Base-by-base conservation (phyloP, 1,140 invertebrate genomes). In the Bombus pascuorum region DNA sequence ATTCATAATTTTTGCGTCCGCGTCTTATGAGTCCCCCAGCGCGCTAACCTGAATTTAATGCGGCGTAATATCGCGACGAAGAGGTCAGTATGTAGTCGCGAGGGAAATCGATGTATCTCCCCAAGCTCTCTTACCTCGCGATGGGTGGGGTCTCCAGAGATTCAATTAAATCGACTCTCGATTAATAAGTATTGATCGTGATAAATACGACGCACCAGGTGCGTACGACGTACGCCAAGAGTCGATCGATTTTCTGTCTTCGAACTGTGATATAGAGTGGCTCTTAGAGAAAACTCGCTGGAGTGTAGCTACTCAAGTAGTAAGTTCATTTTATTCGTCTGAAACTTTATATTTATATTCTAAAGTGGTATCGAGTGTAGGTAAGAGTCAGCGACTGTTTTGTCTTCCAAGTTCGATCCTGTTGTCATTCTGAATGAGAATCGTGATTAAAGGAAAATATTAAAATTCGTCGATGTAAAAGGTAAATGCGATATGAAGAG, bases 1-100 rank as follows among this genome's bases (percentile, higher is more conserved):
- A 83, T 83, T 83, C 81, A 66, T 75, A 82, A 82, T 82, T 82
- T 82, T 82, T 82, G n/a, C 81, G 57, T 22, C 59, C 81, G 81
- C 57, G 44, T 82, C 71, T 82, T 65, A 82, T 47, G 72, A 83
- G 72, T 76, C 59, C 25, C 25, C 59, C 42, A 22, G 81, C 71
- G 71, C 15, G 81, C 32, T 75, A 82, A 82, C 72, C 81, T 83
- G 73, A 83, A 83, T 83, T 76, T 59, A 76, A 81, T 39, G 39
- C 53, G 39, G 81, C 25, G 72, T 47, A 65, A 75, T 82, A 82
- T 75, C 34, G 68, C 18, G 65, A 12, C 34, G 47, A 47, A 34
- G 68, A 42, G 79, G 66, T 81, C 79, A 42, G 44, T 32, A 32
- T 8, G 57, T n/a, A 28, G 47, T 12, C 42, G 42, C 72, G 42